A percentile compares a stretch with the other conserved stretches of the same genome.
Conservation (phyloP, 2,113 vertebrate genomes). For the Plotosus lineatus region DNA sequence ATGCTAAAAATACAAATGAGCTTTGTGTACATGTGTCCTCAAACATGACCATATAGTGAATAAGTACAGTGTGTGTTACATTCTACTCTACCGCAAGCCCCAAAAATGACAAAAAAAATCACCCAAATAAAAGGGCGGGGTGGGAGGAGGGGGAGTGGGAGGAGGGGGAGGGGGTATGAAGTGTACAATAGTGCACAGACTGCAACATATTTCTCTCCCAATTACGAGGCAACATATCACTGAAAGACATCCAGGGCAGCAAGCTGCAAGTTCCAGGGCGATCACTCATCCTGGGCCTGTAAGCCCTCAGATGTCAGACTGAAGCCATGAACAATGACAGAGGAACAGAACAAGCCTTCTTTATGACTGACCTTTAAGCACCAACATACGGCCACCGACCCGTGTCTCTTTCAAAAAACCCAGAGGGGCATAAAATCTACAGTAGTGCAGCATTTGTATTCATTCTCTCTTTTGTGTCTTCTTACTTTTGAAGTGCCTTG, state of each 20-base stretch:
- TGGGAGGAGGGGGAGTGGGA: too few relatives aligned
- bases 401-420: conserved; percentile 25
- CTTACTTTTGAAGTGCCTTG: too few relatives aligned
- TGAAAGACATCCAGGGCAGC: conserved; percentile 21
- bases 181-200: not conserved
- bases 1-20: not conserved
- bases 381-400: conserved; percentile 30
- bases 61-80: not conserved
- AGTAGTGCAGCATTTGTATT: not conserved
- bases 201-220: conserved; percentile 36
- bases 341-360: conserved; percentile 37
- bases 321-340: conserved; percentile 36
- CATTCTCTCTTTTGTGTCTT: not conserved
- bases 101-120: not conserved
- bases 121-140: not conserved
- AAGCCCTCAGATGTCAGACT: conserved; percentile 44
- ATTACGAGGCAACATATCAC: conserved; percentile 35
- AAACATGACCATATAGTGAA: not conserved
- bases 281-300: conserved; percentile 25
- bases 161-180: too few relatives aligned
- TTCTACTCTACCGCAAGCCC: not conserved
- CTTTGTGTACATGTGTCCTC: not conserved
- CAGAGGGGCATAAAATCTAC: conserved; percentile 32
- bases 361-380: conserved; percentile 52
- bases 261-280: conserved; percentile 17